Base-by-base conservation (phyloP, 2,888 invertebrate species). In the Drosophila siamana region DNA sequence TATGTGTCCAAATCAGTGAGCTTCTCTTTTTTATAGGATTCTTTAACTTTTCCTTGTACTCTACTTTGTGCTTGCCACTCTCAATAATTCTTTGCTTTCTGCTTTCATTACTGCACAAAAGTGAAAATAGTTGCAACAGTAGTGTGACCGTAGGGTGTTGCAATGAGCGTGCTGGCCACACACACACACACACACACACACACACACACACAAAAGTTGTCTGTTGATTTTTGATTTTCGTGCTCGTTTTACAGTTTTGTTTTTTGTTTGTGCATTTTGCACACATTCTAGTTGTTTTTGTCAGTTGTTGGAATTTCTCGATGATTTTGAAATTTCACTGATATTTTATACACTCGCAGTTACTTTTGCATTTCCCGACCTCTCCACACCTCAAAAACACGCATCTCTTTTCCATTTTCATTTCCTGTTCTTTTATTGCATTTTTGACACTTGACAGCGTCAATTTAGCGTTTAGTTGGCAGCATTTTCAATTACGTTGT, bases 401-500 rank as follows among this genome's bases (percentile, higher is more conserved):
- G 28, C 28, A 2, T 2, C 8, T 1, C 40, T 26, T n/a, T 24
- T 55, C 33, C 33, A n/a, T 9, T 30, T 55, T 2, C 15, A 15
- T 22, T 30, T 54, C n/a, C 22, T 19, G 30, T n/a, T 30, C 15
- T 13, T 13, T 19, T 22, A 28, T 54, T 44, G 13, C 44, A 44
- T 4, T 55, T 55, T 15, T 36, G 56, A 56, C 55, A 62, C 28
- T 40, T 62, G 61, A 62, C 61, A 56, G 61, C 15, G 24, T 28
- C 55, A 47, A 62, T 62, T 62, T 57, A 26, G 60, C 36, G 36
- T 56, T 75, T 59, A 33, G 56, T 43, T 65, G 78, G 46, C 72
- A 69, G 65, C 65, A 80, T 74, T 80, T 80, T 83, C 84, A 80
- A 83, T 80, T 83, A 74, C 54, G 52, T 28, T 13, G 52, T 26